Conservation (phyloP, 2,888 invertebrate species). For the Nudaria mundana region DNA sequence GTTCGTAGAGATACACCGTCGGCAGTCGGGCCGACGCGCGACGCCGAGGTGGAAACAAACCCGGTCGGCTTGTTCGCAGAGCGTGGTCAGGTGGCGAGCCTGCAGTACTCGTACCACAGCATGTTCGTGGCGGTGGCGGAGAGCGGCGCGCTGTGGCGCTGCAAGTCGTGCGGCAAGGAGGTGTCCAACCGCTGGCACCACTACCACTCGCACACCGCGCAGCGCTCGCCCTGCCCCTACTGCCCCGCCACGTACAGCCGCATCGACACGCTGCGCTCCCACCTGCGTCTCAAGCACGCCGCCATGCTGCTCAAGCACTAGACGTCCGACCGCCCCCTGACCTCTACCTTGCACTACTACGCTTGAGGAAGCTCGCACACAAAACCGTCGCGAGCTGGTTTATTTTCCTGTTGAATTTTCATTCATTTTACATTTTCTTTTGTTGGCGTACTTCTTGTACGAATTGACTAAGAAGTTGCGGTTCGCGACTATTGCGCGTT, state of each 20-base stretch:
- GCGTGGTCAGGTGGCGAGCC: slow-evolving; percentile 43
- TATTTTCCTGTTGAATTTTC: slow-evolving; percentile 28
- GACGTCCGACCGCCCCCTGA: slow-evolving; percentile 14
- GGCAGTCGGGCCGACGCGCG: background rate
- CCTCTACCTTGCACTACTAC: slow-evolving; percentile 17
- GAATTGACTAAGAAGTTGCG: slow-evolving; percentile 41
- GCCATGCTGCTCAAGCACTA: slow-evolving; percentile 73
- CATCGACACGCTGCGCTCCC: slow-evolving; percentile 91
- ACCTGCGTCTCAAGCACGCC: slow-evolving; percentile 89
- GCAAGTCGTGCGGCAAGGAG: slow-evolving; percentile 91
- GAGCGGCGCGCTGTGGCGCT: slow-evolving; percentile 89
- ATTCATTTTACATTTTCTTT: slow-evolving; percentile 46
- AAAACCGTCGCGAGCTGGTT: slow-evolving; percentile 9
- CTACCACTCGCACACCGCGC: slow-evolving; percentile 91
- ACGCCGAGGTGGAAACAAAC: background rate
- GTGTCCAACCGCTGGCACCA: slow-evolving; percentile 95
- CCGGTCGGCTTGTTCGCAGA: slow-evolving; percentile 47
- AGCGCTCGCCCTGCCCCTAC: slow-evolving; percentile 90
- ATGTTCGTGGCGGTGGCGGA: slow-evolving; percentile 89
- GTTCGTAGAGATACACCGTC: slow-evolving; percentile 30
- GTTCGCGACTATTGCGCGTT: slow-evolving; percentile 49
- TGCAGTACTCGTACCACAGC: slow-evolving; percentile 88
- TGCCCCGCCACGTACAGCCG: slow-evolving; percentile 94
- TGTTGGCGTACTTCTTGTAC: slow-evolving; percentile 47
- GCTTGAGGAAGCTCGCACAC: slow-evolving; percentile 1